Evolutionary conservation across 2,888 invertebrate species (phyloP).

Genomic region (Hypena proboscidalis): DNA sequence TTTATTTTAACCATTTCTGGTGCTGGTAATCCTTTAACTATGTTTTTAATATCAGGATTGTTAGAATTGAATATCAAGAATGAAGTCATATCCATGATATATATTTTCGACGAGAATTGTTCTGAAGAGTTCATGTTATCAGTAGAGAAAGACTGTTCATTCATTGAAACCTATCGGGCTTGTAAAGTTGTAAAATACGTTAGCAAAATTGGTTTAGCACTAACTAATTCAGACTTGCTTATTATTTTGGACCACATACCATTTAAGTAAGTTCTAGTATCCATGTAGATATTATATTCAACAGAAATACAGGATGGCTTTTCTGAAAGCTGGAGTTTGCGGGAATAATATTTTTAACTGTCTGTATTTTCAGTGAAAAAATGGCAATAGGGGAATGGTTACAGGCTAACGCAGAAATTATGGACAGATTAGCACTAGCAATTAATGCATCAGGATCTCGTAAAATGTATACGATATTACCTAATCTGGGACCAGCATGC

Average conservation of each 20-base stretch:
- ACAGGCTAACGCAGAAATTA: constrained; percentile 56
- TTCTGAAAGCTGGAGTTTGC: too few species aligned
- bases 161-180: constrained; percentile 53
- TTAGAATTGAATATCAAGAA: constrained; percentile 53
- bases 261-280: constrained; percentile 55
- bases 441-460: constrained; percentile 80
- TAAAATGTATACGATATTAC: constrained; percentile 79
- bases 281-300: too few species aligned
- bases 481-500: constrained; percentile 84
- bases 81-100: constrained; percentile 64
- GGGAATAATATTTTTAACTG: constrained; percentile 7
- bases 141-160: constrained; percentile 68
- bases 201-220: constrained; percentile 71
- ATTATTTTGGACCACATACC: constrained; percentile 80
- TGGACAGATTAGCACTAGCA: constrained; percentile 72
- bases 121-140: constrained; percentile 56
- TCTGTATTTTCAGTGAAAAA: constrained; percentile 49
- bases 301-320: too few species aligned
- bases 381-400: constrained; percentile 72
- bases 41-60: constrained; percentile 67
- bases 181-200: constrained; percentile 68
- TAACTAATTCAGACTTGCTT: constrained; percentile 79
- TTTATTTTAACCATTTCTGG: constrained; percentile 68
- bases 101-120: constrained; percentile 61
- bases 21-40: constrained; percentile 59